Percentiles rank a stretch among this genome's conserved stretches.
These are phyloP conservation scores for Microtus montanus DNA, from an alignment of 2,113 vertebrate genomes.

Conservation along the genomic window DNA sequence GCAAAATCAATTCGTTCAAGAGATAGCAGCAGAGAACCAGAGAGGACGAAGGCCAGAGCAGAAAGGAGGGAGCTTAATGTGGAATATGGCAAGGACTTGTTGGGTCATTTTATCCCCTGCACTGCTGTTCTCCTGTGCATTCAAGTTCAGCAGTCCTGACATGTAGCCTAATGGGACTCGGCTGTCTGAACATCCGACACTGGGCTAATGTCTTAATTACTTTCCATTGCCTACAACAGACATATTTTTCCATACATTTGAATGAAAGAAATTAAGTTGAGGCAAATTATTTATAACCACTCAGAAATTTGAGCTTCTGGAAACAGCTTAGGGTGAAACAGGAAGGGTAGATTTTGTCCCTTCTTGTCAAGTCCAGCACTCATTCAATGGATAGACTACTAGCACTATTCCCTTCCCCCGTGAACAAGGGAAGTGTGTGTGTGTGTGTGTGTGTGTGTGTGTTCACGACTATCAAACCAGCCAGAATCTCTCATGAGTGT, in stretches of 20 bases:
- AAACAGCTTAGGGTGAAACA: slow-evolving; percentile 63
- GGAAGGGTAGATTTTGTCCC: background rate
- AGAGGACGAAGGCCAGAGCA: slow-evolving; percentile 9
- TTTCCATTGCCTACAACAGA: slow-evolving; percentile 65
- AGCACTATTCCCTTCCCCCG: background rate
- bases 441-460: background rate
- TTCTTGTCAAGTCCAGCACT: slow-evolving; percentile 50
- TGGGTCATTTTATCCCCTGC: slow-evolving; percentile 7
- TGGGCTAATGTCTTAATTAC: slow-evolving; percentile 63
- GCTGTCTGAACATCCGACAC: slow-evolving; percentile 9
- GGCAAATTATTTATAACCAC: slow-evolving; percentile 65
- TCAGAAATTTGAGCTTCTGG: slow-evolving; percentile 62
- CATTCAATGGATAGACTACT: background rate
- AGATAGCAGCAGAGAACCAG: slow-evolving; percentile 62
- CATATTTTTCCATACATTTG: slow-evolving; percentile 46
- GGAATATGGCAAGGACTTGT: background rate
- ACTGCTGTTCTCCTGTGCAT: slow-evolving; percentile 17
- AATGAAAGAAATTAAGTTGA: slow-evolving; percentile 64
- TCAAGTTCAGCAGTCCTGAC: slow-evolving; percentile 2
- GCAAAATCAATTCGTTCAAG: slow-evolving; percentile 76
- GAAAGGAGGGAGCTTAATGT: slow-evolving; percentile 25
- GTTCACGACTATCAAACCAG: background rate
- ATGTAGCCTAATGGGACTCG: slow-evolving; percentile 44
- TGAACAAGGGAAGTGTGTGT: background rate
- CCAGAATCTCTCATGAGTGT: slow-evolving; percentile 39